A percentile compares a stretch with the other conserved stretches of the same genome.
Conservation (phyloP, 1,140 invertebrate species). For the Phocides pigmalion region DNA sequence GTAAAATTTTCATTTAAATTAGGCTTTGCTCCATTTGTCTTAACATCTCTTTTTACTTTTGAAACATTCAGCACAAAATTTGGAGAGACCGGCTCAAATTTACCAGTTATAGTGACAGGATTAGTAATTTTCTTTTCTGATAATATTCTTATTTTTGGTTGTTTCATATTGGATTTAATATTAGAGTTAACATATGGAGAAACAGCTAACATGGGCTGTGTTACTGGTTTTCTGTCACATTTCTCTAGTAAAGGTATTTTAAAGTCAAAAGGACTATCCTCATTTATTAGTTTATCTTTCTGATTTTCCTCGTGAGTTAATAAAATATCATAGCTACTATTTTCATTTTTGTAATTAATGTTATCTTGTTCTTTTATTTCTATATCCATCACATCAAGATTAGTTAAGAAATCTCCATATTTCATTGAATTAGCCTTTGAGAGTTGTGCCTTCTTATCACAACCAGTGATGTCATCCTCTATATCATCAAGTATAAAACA, state of each 20-base stretch:
- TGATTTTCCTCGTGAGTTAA: slow-evolving; percentile 13
- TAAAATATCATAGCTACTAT: slow-evolving; percentile 4
- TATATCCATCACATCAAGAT: slow-evolving; percentile 52
- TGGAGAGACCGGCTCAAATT: slow-evolving; percentile 55
- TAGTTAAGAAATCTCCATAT: slow-evolving; percentile 73
- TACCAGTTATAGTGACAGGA: slow-evolving; percentile 46
- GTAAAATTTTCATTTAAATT: background rate
- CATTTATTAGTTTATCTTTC: slow-evolving; percentile 14
- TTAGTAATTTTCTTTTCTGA: slow-evolving; percentile 58
- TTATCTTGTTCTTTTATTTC: slow-evolving; percentile 32
- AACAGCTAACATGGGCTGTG: slow-evolving; percentile 43
- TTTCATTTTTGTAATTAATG: slow-evolving; percentile 16
- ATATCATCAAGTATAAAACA: slow-evolving; percentile 60
- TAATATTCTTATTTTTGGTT: slow-evolving; percentile 53
- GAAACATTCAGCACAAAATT: slow-evolving; percentile 41
- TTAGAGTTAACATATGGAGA: slow-evolving; percentile 35
- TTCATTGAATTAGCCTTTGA: slow-evolving; percentile 64
- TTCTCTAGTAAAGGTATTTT: slow-evolving; percentile 30
- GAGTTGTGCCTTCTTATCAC: slow-evolving; percentile 69
- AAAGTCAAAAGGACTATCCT: slow-evolving; percentile 16
- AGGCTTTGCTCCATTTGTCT: background rate
- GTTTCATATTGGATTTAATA: slow-evolving; percentile 26
- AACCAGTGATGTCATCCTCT: slow-evolving; percentile 56
- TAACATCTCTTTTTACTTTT: slow-evolving; percentile 21
- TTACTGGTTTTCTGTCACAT: slow-evolving; percentile 21